Base-by-base conservation (phyloP, 2,888 invertebrate species). In the Malthinus flaveolus region DNA sequence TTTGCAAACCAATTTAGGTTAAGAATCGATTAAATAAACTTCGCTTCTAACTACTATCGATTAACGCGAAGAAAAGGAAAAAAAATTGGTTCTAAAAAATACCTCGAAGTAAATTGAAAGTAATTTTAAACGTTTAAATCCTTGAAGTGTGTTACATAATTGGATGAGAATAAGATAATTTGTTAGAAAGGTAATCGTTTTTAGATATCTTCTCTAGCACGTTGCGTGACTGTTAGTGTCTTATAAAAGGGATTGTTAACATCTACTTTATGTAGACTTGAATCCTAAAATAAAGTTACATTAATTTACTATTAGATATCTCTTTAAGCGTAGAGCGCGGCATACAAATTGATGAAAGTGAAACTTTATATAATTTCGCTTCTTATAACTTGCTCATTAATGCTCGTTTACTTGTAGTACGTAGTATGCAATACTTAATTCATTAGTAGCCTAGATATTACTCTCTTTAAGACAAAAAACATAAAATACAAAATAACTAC, bases 281-380 rank as follows among this genome's bases (percentile, higher is more conserved):
- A n/a, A 49, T 32, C 36, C 33, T 13, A 33, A 49, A 54, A 59
- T 48, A 44, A 11, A 54, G 36, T 36, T 36, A 33, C 35, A 36
- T 52, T 52, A 12, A 52, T 49, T 56, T 34, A 50, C 42, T 34
- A 57, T 48, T 42, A 37, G 51, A 61, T 59, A 54, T 49, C 61
- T 56, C 54, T 42, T 32, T 44, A 48, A 34, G 46, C 57, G 37
- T 51, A 48, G 42, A 44, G 5, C 48, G 47, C 49, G 36, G 61
- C 65, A 64, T 66, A 66, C 65, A 67, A 67, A 68, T 66, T 66
- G 65, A 66, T 67, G 66, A 65, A 67, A 67, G 66, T 65, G 63
- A 64, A 62, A 66, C 63, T 63, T 48, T 49, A 62, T 66, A 67
- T 66, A 66, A 66, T 67, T 65, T 15, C 39, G 62, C 66, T 64